Base-by-base conservation (phyloP, 23 tunicate species). In the Ciona savignyi region DNA sequence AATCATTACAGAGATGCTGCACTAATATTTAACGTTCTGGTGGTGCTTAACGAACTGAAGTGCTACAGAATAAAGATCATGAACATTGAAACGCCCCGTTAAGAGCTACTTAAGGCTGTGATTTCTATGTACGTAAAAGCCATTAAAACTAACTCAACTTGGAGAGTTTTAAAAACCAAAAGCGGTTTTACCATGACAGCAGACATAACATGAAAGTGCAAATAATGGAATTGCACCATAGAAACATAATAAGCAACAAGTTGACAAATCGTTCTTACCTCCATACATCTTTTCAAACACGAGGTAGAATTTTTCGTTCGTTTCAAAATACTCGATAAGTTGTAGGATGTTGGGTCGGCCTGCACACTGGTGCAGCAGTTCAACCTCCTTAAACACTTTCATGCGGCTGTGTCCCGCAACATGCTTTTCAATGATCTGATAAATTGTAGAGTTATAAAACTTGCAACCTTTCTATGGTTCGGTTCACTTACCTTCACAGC, bases 231-330 rank as follows among this genome's bases (percentile, higher is more conserved):
- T n/a, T n/a, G n/a, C n/a, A n/a, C n/a, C n/a, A n/a, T n/a, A 42
- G 15, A 42, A 42, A 42, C 56, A 42, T 6, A 42, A 42, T 15
- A 42, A 42, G 15, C 15, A 6, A 6, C 56, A 42, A n/a, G n/a
- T n/a, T n/a, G n/a, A n/a, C 15, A 9, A 42, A 42, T 42, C 56
- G 15, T 21, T 79, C 74, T 88, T 81, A 95, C 99, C 99, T 84
- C 99, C 99, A 63, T 90, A 84, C 96, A 95, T 95, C 81, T 88
- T 90, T 72, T 95, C 99, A 80, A 95, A 95, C 51, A 95, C 99
- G 65, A 95, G 88, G 82, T 95, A 95, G 78, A 95, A 95, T 33
- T 74, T 68, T 62, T 84, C 83, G 22, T 63, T 73, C 74, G 83
- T 87, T 77, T 95, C 99, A 81, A 95, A 95, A 70, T 88, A 90